Percentiles rank a stretch among this genome's conserved stretches.
Evolutionary conservation across 2,113 vertebrate genomes (phyloP).

Genomic region (Ranitomeya imitator): DNA sequence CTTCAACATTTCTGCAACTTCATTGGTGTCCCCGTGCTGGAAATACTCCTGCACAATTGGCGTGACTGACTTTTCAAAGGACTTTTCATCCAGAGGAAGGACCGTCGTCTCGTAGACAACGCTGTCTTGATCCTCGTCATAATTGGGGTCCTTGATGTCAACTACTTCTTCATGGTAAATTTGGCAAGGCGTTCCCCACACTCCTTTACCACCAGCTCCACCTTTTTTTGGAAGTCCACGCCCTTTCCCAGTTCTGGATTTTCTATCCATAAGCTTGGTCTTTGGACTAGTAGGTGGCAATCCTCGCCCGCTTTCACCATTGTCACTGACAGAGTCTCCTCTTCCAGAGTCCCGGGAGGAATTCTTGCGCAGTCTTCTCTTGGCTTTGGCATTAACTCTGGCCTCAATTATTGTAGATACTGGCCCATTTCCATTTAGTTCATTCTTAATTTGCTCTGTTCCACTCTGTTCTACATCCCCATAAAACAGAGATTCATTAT

Average conservation of each 20-base stretch:
- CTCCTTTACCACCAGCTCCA: constrained; percentile 97
- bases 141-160: constrained; percentile 94
- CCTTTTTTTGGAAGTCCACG: constrained; percentile 97
- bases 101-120: constrained; percentile 97
- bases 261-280: constrained; percentile 89
- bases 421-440: constrained; percentile 92
- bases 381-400: constrained; percentile 92
- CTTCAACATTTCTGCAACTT: constrained; percentile 92
- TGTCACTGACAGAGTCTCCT: constrained; percentile 95
- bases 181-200: constrained; percentile 94
- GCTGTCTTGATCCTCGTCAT: constrained; percentile 96
- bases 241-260: constrained; percentile 90
- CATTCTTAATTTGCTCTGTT: constrained; percentile 75
- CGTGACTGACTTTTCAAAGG: constrained; percentile 91
- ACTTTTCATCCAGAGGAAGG: constrained; percentile 87
- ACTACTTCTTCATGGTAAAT: constrained; percentile 90
- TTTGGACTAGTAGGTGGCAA: constrained; percentile 87
- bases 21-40: constrained; percentile 96
- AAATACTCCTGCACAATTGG: constrained; percentile 98
- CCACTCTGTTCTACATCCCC: constrained; percentile 83
- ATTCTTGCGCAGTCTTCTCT: constrained; percentile 91
- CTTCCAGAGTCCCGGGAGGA: constrained; percentile 95
- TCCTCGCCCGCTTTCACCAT: constrained; percentile 81
- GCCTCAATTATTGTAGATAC: constrained; percentile 88
- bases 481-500: constrained; percentile 85